These are phyloP conservation scores for Sinohyriopsis cumingii DNA, from an alignment of 2,888 invertebrate species.

Conservation along the genomic window DNA sequence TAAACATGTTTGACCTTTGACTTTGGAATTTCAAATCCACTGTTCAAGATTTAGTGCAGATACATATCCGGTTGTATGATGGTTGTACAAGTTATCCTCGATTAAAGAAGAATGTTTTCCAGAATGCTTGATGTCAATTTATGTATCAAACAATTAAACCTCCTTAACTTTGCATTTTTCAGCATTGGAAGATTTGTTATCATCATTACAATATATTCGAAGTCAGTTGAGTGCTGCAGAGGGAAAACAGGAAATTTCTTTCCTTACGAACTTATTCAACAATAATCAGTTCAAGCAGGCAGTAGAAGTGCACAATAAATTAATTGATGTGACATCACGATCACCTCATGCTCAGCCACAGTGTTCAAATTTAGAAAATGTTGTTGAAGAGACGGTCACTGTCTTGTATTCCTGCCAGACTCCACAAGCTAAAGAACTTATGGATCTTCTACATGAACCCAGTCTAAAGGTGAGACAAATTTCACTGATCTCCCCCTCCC, in stretches of 20 bases:
- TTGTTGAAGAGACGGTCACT: constrained; percentile 42
- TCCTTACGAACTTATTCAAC: constrained; percentile 58
- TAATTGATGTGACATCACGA: constrained; percentile 53
- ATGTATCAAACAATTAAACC: too few relatives aligned
- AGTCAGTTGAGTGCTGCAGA: constrained; percentile 48
- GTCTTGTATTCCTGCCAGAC: constrained; percentile 33
- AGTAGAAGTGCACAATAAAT: constrained; percentile 59
- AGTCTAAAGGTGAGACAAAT: constrained; percentile 50
- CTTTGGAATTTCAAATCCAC: too few relatives aligned
- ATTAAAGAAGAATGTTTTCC: too few relatives aligned
- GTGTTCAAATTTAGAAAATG: constrained; percentile 42
- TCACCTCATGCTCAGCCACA: constrained; percentile 51
- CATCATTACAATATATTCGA: constrained; percentile 47
- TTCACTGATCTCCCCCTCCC: too few relatives aligned
- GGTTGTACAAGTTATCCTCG: too few relatives aligned
- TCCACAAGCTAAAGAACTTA: constrained; percentile 47
- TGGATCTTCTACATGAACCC: constrained; percentile 47
- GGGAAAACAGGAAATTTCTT: constrained; percentile 56
- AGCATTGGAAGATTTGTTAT: constrained; percentile 49
- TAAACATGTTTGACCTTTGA: too few relatives aligned
- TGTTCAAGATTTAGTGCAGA: too few relatives aligned
- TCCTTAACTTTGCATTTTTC: constrained; percentile 9
- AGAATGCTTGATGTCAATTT: too few relatives aligned
- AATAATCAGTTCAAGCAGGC: constrained; percentile 64
- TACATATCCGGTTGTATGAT: too few relatives aligned